Conservation (phyloP, 2,113 vertebrate genomes). For the Melanerpes aurifrons region DNA sequence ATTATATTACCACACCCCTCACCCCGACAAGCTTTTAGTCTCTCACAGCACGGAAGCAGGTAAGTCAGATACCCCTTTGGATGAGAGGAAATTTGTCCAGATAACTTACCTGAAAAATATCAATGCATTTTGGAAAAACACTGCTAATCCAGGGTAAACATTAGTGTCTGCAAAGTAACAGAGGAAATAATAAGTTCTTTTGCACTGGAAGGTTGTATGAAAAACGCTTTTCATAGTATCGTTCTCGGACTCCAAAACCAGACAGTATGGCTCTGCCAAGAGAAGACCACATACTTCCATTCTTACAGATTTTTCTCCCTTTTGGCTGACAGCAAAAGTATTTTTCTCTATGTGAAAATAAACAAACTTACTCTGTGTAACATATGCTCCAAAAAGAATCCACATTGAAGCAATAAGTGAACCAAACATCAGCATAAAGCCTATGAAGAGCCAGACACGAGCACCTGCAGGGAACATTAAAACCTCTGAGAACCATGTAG, state of each 20-base stretch:
- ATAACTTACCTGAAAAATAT: conserved; percentile 93
- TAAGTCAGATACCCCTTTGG: neutral
- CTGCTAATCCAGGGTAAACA: conserved; percentile 89
- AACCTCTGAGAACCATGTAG: neutral
- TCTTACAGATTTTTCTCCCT: neutral
- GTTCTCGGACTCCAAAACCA: neutral
- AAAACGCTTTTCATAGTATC: neutral
- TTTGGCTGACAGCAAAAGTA: neutral
- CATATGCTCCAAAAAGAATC: conserved; percentile 90
- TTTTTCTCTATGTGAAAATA: neutral
- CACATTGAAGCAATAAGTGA: conserved; percentile 93
- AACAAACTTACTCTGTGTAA: conserved; percentile 83
- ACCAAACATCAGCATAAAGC: conserved; percentile 95
- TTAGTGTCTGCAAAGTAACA: conserved; percentile 73
- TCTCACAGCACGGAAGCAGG: neutral
- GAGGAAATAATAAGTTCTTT: neutral
- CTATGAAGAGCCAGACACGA: conserved; percentile 90
- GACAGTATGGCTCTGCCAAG: neutral
- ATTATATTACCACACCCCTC: too few relatives aligned
- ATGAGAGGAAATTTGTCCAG: neutral
- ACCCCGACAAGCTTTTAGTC: too few relatives aligned
- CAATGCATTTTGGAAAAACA: conserved; percentile 94
- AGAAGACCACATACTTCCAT: neutral
- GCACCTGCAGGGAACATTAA: conserved; percentile 78
- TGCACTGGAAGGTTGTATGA: neutral